Conservation (phyloP, 2,797 vertebrate genomes). For the Hypotaenidia okinawae region DNA sequence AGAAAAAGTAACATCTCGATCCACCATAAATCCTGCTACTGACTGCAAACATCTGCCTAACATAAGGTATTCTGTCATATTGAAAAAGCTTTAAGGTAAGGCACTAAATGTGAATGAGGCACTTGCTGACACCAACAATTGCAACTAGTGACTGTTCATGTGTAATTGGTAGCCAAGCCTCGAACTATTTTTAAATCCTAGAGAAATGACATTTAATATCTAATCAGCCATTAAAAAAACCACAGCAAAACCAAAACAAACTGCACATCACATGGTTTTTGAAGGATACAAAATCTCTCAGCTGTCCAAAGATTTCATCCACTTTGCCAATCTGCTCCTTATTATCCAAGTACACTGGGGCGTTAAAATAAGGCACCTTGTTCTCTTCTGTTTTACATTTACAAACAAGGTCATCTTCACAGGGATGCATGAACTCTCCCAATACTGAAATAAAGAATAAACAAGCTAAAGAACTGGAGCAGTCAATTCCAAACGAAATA, state of each 20-base stretch:
- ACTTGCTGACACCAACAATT: not conserved
- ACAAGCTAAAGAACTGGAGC: not conserved
- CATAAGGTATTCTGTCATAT: not conserved
- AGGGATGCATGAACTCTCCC: conserved; percentile 96
- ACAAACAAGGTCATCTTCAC: conserved; percentile 96
- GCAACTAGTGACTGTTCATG: not conserved
- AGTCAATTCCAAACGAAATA: not conserved
- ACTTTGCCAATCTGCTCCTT: conserved; percentile 99
- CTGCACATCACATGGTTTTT: fast-evolving
- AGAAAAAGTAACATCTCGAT: not conserved
- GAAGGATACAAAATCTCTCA: conserved; percentile 98
- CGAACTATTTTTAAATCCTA: not conserved
- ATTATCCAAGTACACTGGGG: conserved; percentile 96
- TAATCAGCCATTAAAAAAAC: not conserved
- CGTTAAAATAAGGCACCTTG: conserved; percentile 98
- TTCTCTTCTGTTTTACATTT: conserved; percentile 94
- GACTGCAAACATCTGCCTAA: not conserved
- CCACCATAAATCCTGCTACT: not conserved
- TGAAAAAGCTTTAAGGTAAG: not conserved
- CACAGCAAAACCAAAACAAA: not conserved
- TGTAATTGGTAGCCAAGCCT: not conserved
- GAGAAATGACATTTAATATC: not conserved
- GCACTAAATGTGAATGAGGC: not conserved
- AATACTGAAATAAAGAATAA: conserved; percentile 78
- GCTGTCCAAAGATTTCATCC: conserved; percentile 97